phyloP scores from a whole-genome alignment of 1,140 invertebrate genomes.

The Heliconius himera region DNA sequence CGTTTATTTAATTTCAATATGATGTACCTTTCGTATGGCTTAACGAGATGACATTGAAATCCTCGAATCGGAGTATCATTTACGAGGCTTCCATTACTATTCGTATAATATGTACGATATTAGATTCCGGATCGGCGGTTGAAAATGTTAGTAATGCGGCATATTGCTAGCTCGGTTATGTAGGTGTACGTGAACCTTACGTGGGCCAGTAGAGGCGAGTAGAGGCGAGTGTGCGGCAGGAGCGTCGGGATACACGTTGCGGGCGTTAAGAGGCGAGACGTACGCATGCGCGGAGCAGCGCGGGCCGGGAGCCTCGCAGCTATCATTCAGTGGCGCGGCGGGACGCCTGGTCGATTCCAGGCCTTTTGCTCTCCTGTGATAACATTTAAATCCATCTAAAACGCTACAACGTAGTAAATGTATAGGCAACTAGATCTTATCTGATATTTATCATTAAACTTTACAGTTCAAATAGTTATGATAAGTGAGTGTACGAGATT shows the following conservation, averaged over 20 bases:
- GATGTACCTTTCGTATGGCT: neutral
- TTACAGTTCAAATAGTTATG: neutral
- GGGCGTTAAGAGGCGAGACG: slow-evolving; percentile 31
- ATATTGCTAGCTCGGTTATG: slow-evolving; percentile 22
- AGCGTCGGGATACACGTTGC: slow-evolving; percentile 37
- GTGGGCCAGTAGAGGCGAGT: slow-evolving; percentile 13
- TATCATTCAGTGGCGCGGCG: slow-evolving; percentile 73
- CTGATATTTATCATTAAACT: neutral
- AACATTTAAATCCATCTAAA: slow-evolving; percentile 42
- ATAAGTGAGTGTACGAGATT: slow-evolving; percentile 18
- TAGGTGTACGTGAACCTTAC: slow-evolving; percentile 24
- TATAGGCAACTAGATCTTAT: neutral
- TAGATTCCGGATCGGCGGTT: slow-evolving; percentile 25
- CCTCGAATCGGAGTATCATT: neutral
- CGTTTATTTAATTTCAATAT: neutral
- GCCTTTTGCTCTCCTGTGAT: slow-evolving; percentile 52
- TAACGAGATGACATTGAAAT: neutral
- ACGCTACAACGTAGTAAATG: slow-evolving; percentile 2
- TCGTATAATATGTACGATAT: slow-evolving; percentile 15
- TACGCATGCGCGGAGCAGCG: slow-evolving; percentile 68
- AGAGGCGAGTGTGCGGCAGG: slow-evolving; percentile 36
- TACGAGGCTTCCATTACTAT: slow-evolving; percentile 5
- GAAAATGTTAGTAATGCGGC: slow-evolving; percentile 26
- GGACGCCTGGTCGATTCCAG: slow-evolving; percentile 74
- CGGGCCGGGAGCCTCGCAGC: slow-evolving; percentile 60